Evolutionary conservation across 2,888 invertebrate species (phyloP), one percentile per base, ranked within the genome.

Genomic region (Hipparchia semele): DNA sequence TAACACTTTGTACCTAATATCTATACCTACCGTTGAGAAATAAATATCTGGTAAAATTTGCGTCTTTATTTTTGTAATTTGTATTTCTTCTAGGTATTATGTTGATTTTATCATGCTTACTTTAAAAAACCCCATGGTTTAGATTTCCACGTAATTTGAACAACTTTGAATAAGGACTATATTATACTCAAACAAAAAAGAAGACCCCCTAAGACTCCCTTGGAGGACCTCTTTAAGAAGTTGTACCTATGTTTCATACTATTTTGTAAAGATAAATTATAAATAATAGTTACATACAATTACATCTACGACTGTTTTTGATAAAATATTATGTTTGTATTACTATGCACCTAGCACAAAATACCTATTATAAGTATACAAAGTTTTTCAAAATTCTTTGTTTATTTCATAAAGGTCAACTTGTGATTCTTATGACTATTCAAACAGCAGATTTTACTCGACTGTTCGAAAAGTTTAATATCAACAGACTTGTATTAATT

Each of bases 1-100:
- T 45, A 46, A 12, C 61, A 12, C 59, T 39, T 23, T 58, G 58
- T 58, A 58, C 58, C 58, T 60, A 60, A 33, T 39, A 60, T 60
- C 33, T 60, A 60, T 39, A 39, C 59, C 39, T 49, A 49, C 49
- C 5, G 12, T 61, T 46, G n/a, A 61, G 4, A 45, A 61, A 46
- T 61, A 46, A n/a, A 61, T 46, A 39, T 5, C 39, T n/a, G 33
- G n/a, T 3, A 58, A 23, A 58, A 8, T 8, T 23, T 2, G 6
- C 13, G 7, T 13, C 0, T 23, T 23, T 58, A 56, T 56, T 56
- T 58, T 0, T 6, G 58, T 23, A 23, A 58, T 13, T 23, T 2
- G 12, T 54, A 2, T 54, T 6, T n/a, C 1, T n/a, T 54, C n/a
- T 5, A 6, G 0, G 5, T n/a, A 6, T 12, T 54, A 54, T 54